Evolutionary conservation across 2,113 vertebrate species (phyloP).

Genomic region (Pseudopodoces humilis): DNA sequence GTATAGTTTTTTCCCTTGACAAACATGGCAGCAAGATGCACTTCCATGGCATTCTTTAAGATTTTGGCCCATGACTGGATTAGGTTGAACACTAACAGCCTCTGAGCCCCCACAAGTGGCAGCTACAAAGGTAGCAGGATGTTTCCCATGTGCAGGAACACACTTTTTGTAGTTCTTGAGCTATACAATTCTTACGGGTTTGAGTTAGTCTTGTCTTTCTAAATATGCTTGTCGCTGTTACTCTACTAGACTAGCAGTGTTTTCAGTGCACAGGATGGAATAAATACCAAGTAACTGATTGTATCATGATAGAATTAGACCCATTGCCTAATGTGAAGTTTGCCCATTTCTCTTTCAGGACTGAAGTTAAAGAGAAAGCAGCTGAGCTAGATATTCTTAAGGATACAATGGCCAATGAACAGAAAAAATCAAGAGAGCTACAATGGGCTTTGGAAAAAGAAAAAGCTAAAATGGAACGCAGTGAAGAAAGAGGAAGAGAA

Average conservation of each 20-base stretch:
- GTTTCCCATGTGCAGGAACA: not conserved
- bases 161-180: not conserved
- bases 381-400: constrained; percentile 82
- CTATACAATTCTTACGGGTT: not conserved
- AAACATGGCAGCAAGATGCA: not conserved
- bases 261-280: not conserved
- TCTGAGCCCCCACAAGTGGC: not conserved
- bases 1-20: not conserved
- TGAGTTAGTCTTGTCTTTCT: not conserved
- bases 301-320: not conserved
- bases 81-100: not conserved
- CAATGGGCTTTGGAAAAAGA: constrained; percentile 92
- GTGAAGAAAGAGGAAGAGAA: constrained; percentile 81
- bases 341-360: constrained; percentile 69
- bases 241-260: not conserved
- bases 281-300: not conserved
- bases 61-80: not conserved
- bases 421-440: constrained; percentile 84
- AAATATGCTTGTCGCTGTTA: not conserved
- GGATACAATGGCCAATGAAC: constrained; percentile 84
- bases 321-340: not conserved
- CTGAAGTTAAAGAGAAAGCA: constrained; percentile 85
- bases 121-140: not conserved
- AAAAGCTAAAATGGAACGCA: constrained; percentile 78
- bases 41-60: not conserved